Evolutionary conservation across 2,113 vertebrate species (phyloP), one percentile per base, ranked within the genome.

Genomic region (Antechinus flavipes): DNA sequence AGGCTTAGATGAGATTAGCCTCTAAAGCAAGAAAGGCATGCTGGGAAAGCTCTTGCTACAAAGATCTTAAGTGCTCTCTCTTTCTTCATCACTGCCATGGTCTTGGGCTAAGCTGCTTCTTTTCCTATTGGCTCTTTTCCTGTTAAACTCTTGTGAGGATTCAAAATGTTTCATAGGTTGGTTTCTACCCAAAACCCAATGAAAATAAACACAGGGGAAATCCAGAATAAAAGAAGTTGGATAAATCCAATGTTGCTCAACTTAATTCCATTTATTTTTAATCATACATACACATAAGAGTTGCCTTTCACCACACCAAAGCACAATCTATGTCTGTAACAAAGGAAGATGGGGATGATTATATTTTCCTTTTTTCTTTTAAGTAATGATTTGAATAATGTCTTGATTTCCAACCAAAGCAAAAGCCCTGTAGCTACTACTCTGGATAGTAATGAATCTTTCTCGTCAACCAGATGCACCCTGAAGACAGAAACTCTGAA

Each of bases 261-360:
- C 55, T 52, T 90, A 95, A 95, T 68, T 24, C 92, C 56, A 84
- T 84, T 84, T 84, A 84, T 84, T 92, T 92, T 89, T 91, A 90
- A 56, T 94, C 92, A 54, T 93, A 89, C 91, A 94, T 14, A 91
- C 12, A 27, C 89, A 94, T 19, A 89, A 14, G 89, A 35, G 35
- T 56, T 91, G 61, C 46, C 19, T 96, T 89, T 94, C 90, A 25
- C 61, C n/a, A 93, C 27, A 84, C 46, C 89, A 53, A 22, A 12
- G 54, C 89, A 84, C 68, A 84, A 42, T 84, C 68, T 42, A 84
- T 84, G 68, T 84, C 19, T 84, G n/a, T 84, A 84, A 42, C n/a
- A 84, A 84, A 84, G 35, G 68, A 84, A 84, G 68, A 84, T 42
- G 68, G 35, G n/a, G 35, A 42, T 84, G n/a, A 84, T 84, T 76